Conservation (phyloP, 2,113 vertebrate genomes). For the Ploceus nigricollis region DNA sequence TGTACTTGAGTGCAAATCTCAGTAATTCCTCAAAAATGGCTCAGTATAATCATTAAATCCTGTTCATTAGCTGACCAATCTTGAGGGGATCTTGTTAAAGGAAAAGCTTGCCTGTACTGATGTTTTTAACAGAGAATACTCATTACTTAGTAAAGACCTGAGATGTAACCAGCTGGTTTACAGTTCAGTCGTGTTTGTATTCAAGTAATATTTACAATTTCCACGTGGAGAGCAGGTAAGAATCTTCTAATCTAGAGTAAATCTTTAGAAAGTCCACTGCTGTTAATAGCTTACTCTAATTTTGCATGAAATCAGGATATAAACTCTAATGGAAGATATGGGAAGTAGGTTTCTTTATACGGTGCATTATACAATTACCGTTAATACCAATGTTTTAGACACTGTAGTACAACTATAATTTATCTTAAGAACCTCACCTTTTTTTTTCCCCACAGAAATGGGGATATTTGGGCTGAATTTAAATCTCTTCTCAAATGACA, state of each 20-base stretch:
- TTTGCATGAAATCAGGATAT: conserved; percentile 18
- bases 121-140: not conserved
- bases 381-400: not conserved
- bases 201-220: not conserved
- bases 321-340: not conserved
- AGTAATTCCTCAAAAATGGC: not conserved
- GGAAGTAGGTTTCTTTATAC: not conserved
- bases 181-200: not conserved
- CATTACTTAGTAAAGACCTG: not conserved
- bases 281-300: conserved; percentile 7
- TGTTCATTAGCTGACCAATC: not conserved
- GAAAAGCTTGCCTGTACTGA: not conserved
- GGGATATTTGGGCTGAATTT: not conserved
- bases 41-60: not conserved
- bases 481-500: not conserved
- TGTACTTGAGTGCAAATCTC: not conserved
- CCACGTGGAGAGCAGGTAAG: not conserved
- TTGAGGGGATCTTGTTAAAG: not conserved
- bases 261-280: not conserved
- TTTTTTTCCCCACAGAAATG: not conserved
- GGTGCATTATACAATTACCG: not conserved
- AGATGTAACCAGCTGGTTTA: not conserved
- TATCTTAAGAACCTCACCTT: not conserved
- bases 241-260: not conserved
- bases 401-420: not conserved